phyloP scores from a whole-genome alignment of 2,797 vertebrate genomes.

The Pseudomugil gertrudae region DNA sequence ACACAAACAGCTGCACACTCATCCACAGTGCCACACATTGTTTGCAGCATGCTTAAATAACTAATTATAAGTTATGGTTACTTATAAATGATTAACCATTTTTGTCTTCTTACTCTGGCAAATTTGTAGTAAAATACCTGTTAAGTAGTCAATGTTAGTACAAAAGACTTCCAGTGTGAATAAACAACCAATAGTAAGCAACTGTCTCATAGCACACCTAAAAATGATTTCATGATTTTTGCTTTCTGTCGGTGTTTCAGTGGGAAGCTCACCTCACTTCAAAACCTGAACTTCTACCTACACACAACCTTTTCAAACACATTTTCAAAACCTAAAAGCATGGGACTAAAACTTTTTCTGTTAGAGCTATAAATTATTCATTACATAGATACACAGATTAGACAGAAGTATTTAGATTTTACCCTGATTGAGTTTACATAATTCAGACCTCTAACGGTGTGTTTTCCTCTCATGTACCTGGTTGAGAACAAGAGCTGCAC shows the following conservation, averaged over 20 bases:
- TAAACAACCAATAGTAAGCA: slow-evolving; percentile 1
- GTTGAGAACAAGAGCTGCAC: slow-evolving; percentile 37
- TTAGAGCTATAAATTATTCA: slow-evolving; percentile 65
- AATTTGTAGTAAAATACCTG: not conserved
- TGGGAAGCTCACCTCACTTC: slow-evolving; percentile 9
- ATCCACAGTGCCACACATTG: not conserved
- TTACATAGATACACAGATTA: slow-evolving; percentile 55
- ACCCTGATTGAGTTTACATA: slow-evolving; percentile 32
- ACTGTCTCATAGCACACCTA: not conserved
- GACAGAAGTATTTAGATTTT: slow-evolving; percentile 43
- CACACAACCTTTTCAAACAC: slow-evolving; percentile 24
- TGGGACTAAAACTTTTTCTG: slow-evolving; percentile 31
- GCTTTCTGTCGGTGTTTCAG: not conserved
- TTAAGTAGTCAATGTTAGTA: not conserved
- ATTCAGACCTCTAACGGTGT: slow-evolving; percentile 47
- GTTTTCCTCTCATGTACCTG: slow-evolving; percentile 51
- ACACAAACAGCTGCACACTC: not conserved
- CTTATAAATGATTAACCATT: not conserved
- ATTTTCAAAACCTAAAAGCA: slow-evolving; percentile 34
- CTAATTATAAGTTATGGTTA: no score
- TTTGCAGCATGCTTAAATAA: not conserved
- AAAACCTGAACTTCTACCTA: slow-evolving; percentile 16
- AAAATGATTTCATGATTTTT: not conserved
- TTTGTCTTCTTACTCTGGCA: not conserved
- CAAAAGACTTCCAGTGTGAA: not conserved